Base-by-base conservation (phyloP, 2,797 vertebrate genomes). In the Phoebastria nigripes region DNA sequence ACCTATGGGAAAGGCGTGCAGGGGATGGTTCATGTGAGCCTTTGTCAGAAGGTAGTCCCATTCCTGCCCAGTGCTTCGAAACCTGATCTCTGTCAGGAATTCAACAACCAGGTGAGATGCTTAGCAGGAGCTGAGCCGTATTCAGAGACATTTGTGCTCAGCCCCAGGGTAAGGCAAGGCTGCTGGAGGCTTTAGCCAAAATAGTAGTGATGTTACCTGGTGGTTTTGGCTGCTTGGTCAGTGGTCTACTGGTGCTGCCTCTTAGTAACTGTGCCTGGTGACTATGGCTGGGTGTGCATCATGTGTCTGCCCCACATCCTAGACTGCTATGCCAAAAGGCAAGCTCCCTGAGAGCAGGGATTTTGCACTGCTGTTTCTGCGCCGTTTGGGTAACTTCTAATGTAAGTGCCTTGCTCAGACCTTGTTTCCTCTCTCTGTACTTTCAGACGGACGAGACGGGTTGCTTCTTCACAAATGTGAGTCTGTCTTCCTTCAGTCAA, bases 371-470 rank as follows among this genome's bases (percentile, higher is more conserved):
- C 17, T 82, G 3, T 11, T 87, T 88, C 52, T 89, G 28, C 12
- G 4, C 46, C 17, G 8, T n/a, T 70, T 56, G 61, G 3, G 1
- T 61, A 35, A 31, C 22, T 67, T 65, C 26, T 41, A 26, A 28
- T 0, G 0, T 55, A 73, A 20, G 7, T 56, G 25, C 24, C 29
- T 59, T 4, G 0, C 62, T 78, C 35, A 47, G 47, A 65, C 4
- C 12, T 47, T 39, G 24, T 72, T 90, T 84, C 20, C 6, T 49
- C 13, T 70, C 55, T 78, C 28, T 96, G 14, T 65, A 4, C 67
- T 80, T 94, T 41, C 71, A 99, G 98, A 98, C 98, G 28, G 98
- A 98, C 16, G 97, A 83, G 94, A 95, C 26, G 7, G 98, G 98
- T 18, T 99, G 98, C 91, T 98, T 97, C 24, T 91, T 96, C 67